Evolutionary conservation across 2,113 vertebrate species (phyloP), one percentile per base, ranked within the genome.

Genomic region (Entosphenus tridentatus): DNA sequence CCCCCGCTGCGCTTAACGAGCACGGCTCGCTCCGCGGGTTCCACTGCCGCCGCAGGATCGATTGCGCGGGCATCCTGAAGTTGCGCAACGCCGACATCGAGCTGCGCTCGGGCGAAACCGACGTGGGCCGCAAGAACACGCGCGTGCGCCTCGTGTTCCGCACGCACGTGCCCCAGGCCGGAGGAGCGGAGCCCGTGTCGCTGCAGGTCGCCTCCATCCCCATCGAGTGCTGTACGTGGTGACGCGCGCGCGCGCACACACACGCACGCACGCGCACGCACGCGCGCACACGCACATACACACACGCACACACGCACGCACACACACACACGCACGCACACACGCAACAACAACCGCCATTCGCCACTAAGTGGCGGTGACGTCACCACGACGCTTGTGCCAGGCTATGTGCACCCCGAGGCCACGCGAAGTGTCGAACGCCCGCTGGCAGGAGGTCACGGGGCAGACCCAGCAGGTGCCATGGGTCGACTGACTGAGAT

Each of bases 51-150:
- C 1, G 1, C 77, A 98, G 93, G 79, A 96, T 98, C 11, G 93
- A 98, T 81, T 96, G 93, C 0, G 93, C 92, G 0, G 93, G 93
- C 70, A 98, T 96, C 78, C 79, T 98, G 78, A 98, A 98, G 77
- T 84, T 98, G 57, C 79, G 92, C 67, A 98, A 98, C 0, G 90
- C 93, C 0, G 92, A 98, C 79, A 98, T 98, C 0, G 93, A 98
- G 79, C 80, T 98, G 75, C 83, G 93, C 71, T 96, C 96, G 74
- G 93, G 93, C 2, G 93, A 98, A 82, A 98, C 93, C 0, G 93
- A 98, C 78, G 90, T 98, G 0, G 93, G 93, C 2, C 80, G 93
- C 68, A 96, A 98, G 80, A 98, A 98, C 80, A 98, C 93, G 0
- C 83, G 93, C 0, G 92, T 98, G 10, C 82, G 93, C 1, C 82